Percentiles rank a stretch among this genome's conserved stretches.
These are phyloP conservation scores for Falcaria lacertinaria DNA, from an alignment of 2,888 invertebrate genomes.

Conservation along the genomic window DNA sequence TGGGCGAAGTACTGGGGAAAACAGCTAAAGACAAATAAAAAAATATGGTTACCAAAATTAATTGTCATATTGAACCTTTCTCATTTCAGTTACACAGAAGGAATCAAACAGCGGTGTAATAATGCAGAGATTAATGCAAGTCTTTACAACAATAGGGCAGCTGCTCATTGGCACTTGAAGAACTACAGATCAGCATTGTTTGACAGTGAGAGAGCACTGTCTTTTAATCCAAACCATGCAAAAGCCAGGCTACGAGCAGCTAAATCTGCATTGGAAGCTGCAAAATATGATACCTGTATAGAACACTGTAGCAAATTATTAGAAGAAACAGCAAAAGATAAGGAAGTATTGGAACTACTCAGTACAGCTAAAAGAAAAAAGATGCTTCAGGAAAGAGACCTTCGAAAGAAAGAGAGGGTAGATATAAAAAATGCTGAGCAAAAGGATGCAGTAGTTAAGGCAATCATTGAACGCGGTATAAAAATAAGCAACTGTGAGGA, in stretches of 20 bases:
- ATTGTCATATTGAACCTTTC: too few relatives aligned
- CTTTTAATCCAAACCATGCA: slow-evolving; percentile 85
- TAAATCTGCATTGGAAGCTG: slow-evolving; percentile 83
- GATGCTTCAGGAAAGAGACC: slow-evolving; percentile 73
- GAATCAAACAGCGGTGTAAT: slow-evolving; percentile 88
- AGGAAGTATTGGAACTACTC: slow-evolving; percentile 56
- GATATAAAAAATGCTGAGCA: slow-evolving; percentile 63
- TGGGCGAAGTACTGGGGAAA: too few relatives aligned
- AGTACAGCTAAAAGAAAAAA: slow-evolving; percentile 70
- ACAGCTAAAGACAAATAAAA: too few relatives aligned
- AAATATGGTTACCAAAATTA: too few relatives aligned
- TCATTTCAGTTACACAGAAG: slow-evolving; percentile 89
- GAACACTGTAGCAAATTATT: slow-evolving; percentile 85
- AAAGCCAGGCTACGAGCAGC: slow-evolving; percentile 90
- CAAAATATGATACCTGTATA: slow-evolving; percentile 85
- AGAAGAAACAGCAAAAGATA: slow-evolving; percentile 75
- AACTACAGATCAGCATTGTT: slow-evolving; percentile 88
- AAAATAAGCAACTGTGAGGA: slow-evolving; percentile 76
- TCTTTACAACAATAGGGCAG: slow-evolving; percentile 95
- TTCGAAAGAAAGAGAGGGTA: slow-evolving; percentile 70
- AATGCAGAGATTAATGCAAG: slow-evolving; percentile 86
- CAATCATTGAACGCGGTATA: slow-evolving; percentile 68
- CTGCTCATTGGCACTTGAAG: slow-evolving; percentile 91
- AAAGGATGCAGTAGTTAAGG: slow-evolving; percentile 54
- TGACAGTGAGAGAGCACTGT: slow-evolving; percentile 90